Conservation (phyloP, 2,888 invertebrate genomes). For the Drosophila kambysellisi region DNA sequence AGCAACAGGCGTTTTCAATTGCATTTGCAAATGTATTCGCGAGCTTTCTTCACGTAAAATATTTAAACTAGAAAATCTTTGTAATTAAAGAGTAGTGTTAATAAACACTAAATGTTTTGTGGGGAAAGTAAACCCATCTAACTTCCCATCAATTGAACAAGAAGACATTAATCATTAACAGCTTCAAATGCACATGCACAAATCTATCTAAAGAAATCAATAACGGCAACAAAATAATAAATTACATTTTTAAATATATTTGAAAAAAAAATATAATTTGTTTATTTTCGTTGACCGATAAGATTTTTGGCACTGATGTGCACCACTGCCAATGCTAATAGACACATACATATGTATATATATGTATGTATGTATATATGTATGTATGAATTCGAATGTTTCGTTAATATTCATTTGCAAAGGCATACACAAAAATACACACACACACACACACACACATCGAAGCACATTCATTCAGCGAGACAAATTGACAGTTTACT, state of each 20-base stretch:
- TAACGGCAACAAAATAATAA: background rate
- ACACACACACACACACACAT: background rate
- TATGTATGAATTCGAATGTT: slow-evolving; percentile 16
- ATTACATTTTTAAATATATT: background rate
- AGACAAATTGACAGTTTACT: slow-evolving; percentile 46
- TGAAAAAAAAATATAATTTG: background rate
- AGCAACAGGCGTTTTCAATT: background rate
- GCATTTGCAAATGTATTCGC: background rate
- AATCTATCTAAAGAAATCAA: background rate
- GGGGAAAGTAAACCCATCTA: background rate
- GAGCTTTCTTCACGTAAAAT: background rate
- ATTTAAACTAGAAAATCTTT: background rate
- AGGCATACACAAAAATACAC: slow-evolving; percentile 2
- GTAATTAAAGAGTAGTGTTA: too few species aligned
- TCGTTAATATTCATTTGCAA: slow-evolving; percentile 36
- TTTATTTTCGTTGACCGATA: background rate
- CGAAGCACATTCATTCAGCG: slow-evolving; percentile 11
- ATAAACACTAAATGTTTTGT: background rate
- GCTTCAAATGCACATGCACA: too few species aligned
- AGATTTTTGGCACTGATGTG: slow-evolving; percentile 1
- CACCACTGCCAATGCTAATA: slow-evolving; percentile 32
- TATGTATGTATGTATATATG: background rate
- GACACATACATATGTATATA: background rate
- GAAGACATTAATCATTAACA: background rate
- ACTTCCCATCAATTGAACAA: background rate